phyloP scores from a whole-genome alignment of 2,113 vertebrate species.

The Otus sunia region DNA sequence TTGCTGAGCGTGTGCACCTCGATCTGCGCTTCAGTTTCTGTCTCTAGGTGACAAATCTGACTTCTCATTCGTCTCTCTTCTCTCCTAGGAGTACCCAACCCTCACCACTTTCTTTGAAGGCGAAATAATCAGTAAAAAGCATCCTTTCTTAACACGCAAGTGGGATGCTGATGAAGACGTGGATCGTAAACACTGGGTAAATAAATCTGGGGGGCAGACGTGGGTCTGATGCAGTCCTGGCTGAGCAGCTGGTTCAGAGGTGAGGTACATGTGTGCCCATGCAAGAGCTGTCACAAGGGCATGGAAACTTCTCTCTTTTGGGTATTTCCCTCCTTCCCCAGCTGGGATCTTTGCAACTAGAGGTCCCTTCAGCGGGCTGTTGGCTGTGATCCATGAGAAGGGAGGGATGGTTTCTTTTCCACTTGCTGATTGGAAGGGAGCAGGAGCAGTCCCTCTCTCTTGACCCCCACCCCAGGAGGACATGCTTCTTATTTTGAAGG shows the following conservation, averaged over 20 bases:
- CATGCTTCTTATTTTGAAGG: background rate
- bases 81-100: constrained; percentile 90
- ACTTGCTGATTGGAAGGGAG: background rate
- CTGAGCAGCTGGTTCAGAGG: background rate
- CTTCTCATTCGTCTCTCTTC: background rate
- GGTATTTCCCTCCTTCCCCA: background rate
- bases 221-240: background rate
- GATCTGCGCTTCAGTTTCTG: background rate
- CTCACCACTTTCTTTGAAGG: constrained; percentile 98
- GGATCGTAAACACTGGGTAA: constrained; percentile 98
- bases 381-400: background rate
- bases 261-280: accelerated
- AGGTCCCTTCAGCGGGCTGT: background rate
- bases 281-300: background rate
- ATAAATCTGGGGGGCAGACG: background rate
- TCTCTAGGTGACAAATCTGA: background rate
- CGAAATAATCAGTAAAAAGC: constrained; percentile 95
- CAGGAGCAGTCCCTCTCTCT: background rate
- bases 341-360: background rate
- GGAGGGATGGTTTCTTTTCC: background rate
- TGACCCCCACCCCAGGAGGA: background rate
- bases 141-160: constrained; percentile 95
- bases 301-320: background rate
- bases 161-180: constrained; percentile 99
- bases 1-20: background rate